Base-by-base conservation (phyloP, 2,888 invertebrate genomes). In the Nomada goodeniana region DNA sequence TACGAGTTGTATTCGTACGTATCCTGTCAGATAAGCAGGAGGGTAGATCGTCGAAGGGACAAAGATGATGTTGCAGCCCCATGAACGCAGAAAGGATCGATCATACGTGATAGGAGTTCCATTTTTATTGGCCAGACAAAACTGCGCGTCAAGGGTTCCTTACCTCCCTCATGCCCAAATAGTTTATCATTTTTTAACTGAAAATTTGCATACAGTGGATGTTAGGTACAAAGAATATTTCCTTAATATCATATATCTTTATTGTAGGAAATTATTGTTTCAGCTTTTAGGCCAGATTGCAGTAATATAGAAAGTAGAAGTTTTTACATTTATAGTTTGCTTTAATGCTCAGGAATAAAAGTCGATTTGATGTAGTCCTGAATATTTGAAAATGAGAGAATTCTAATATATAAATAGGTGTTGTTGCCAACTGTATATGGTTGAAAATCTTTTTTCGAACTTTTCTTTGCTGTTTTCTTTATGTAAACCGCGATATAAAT, bases 91-190 rank as follows among this genome's bases (percentile, higher is more conserved):
- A 86, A 86, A 88, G 90, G 91, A 93, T 93, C 92, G 91, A 92
- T 92, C 92, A 92, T 92, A 92, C 91, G 89, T 91, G 92, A 92
- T 92, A 91, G 89, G 89, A 91, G 91, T 92, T 92, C 90, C 90
- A 91, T 91, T 92, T 91, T 93, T 91, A 92, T 92, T 92, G 91
- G 90, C 86, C 88, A 86, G 82, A 86, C 86, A 86, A 88, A 87
- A 88, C 85, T 82, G 87, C 85, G 78, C 76, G 85, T 79, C 85
- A 82, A 88, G 84, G 86, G 84, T 80, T 86, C 84, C 75, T 68
- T 23, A 26, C 63, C 73, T 63, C 74, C 42, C 20, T 52, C 42
- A 47, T 42, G 20, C 52, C 47, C 2, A 18, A 59, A 65, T 26
- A 53, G 69, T 75, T 76, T 15, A 69, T 68, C 52, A 50, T 59